phyloP scores from a whole-genome alignment of 2,888 invertebrate species.

The Callyntrura sp. region DNA sequence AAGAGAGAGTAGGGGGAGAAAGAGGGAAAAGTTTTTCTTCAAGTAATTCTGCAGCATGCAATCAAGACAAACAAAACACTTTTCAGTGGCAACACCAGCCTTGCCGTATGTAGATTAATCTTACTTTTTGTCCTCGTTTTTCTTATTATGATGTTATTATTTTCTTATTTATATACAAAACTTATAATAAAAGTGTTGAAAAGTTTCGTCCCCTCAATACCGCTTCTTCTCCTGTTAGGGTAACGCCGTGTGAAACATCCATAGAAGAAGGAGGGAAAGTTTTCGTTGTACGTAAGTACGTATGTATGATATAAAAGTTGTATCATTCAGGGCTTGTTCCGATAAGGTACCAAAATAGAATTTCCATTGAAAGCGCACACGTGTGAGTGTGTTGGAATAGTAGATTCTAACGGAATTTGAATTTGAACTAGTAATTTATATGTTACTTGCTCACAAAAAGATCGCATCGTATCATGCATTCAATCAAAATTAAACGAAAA shows the following conservation, averaged over 20 bases:
- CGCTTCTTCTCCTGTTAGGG: not conserved
- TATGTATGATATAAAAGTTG: not conserved
- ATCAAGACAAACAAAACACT: constrained; percentile 51
- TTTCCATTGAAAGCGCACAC: not conserved
- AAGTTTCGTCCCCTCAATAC: constrained; percentile 5
- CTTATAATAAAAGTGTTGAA: constrained; percentile 23
- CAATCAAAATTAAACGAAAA: not conserved
- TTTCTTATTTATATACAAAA: constrained; percentile 42
- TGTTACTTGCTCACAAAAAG: not conserved
- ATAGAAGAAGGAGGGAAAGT: not conserved
- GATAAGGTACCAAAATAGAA: not conserved
- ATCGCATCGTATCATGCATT: not conserved
- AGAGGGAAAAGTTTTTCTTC: not conserved
- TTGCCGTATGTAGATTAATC: constrained; percentile 57
- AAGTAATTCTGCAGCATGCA: constrained; percentile 55
- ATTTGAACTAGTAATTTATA: too few relatives aligned
- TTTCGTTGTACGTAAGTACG: not conserved
- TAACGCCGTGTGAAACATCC: not conserved
- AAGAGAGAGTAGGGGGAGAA: not conserved
- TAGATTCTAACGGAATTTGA: too few relatives aligned
- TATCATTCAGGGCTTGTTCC: not conserved
- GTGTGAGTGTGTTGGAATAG: too few relatives aligned
- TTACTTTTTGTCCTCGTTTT: constrained; percentile 50
- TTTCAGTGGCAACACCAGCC: constrained; percentile 19
- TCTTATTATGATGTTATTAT: constrained; percentile 45